These are phyloP conservation scores for Onchidella celtica DNA, from an alignment of 2,888 invertebrate genomes.

Conservation along the genomic window DNA sequence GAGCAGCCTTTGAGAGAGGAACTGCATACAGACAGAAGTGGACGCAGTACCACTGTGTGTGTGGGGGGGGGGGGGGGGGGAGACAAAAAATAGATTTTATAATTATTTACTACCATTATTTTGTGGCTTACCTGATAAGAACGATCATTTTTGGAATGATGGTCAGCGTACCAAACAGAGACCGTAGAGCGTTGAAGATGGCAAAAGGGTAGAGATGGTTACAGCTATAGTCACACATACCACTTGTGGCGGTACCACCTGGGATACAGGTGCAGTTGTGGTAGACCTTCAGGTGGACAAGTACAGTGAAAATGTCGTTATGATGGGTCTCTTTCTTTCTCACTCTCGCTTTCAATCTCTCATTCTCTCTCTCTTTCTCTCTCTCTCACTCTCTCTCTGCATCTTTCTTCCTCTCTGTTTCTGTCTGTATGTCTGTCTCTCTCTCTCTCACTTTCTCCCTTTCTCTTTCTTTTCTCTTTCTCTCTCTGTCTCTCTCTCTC, in stretches of 20 bases:
- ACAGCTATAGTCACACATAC: conserved; percentile 27
- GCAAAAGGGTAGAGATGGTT: conserved; percentile 7
- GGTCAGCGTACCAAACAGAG: neutral
- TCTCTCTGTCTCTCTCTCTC: neutral
- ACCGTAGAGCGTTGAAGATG: neutral
- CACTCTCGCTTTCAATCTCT: neutral
- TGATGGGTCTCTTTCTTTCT: neutral
- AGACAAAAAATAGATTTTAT: too few species aligned
- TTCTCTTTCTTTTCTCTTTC: neutral
- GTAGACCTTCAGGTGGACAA: conserved; percentile 12
- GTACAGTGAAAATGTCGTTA: neutral
- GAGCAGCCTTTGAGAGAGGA: neutral
- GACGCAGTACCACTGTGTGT: neutral
- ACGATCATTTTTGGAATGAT: conserved; percentile 30
- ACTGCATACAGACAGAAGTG: too few species aligned
- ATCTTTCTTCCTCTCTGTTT: neutral
- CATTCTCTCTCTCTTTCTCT: neutral
- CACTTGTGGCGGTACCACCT: neutral
- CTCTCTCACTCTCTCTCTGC: neutral
- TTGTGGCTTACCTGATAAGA: conserved; percentile 21
- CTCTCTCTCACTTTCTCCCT: too few species aligned
- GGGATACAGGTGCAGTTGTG: conserved; percentile 34
- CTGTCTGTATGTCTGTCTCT: too few species aligned
- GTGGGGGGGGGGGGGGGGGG: too few species aligned
- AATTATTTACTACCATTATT: neutral